Evolutionary conservation across 2,113 vertebrate genomes (phyloP), one percentile per base, ranked within the genome.

Genomic region (Agelaius tricolor): DNA sequence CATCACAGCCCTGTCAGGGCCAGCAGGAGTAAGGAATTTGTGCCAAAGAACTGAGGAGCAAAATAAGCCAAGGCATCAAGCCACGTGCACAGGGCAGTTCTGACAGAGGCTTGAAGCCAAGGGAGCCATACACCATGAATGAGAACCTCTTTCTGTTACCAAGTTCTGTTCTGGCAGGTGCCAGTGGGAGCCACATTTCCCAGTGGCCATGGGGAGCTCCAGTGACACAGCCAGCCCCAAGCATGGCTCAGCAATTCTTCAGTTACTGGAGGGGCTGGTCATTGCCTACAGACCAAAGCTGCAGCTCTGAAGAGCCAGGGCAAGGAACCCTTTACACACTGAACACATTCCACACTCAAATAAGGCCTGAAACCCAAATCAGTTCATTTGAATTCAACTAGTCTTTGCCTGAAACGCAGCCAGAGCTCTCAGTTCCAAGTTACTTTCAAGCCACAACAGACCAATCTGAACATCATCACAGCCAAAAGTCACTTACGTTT

Each of bases 401-500:
- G 37, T 7, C 41, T 66, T 47, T 33, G 23, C 57, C 77, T 51
- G 52, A 62, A 66, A 37, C 2, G 20, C 1, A 77, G 68, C 15
- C 55, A 90, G 14, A 54, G 13, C 17, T n/a, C n/a, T 30, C 1
- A 49, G 5, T 43, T 39, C 87, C 27, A 54, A 46, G 33, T 18
- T 15, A 41, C 18, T 44, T 66, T 47, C 31, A 51, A 71, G 43
- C 35, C 74, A 55, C 41, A 76, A 61, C 58, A 86, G 28, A 72
- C 6, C 54, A 20, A 51, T 5, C 6, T 6, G 24, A 78, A 18
- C 27, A 15, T 22, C 4, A 15, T 46, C 14, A 3, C 7, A 75
- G 46, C 33, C 8, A 62, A 10, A 59, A 54, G 51, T 27, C 63
- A 99, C 99, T 99, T 98, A 99, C 99, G 99, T 99, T 98, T 99